These are phyloP conservation scores for Aptenodytes forsteri DNA, from an alignment of 2,113 vertebrate genomes.

Conservation along the genomic window DNA sequence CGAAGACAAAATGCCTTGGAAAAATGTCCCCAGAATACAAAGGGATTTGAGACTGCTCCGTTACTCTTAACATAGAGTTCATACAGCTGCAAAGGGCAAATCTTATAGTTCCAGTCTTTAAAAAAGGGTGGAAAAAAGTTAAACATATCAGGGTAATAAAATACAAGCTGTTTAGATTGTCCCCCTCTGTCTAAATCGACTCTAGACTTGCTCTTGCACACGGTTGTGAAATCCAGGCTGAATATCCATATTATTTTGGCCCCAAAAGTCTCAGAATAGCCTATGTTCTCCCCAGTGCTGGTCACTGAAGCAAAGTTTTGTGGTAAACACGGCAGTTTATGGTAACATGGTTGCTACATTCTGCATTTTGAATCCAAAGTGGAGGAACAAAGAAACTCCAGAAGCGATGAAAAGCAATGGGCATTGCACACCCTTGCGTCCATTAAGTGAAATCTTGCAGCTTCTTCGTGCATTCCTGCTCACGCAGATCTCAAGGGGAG, in stretches of 20 bases:
- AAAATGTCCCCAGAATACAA: slow-evolving; percentile 39
- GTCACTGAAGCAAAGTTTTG: not conserved
- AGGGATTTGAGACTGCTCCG: slow-evolving; percentile 14
- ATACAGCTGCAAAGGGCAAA: slow-evolving; percentile 46
- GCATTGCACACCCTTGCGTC: not conserved
- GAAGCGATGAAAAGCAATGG: not conserved
- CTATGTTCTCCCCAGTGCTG: not conserved
- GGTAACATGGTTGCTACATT: not conserved
- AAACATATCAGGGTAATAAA: slow-evolving; percentile 31
- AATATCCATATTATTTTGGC: not conserved
- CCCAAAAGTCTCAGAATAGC: not conserved
- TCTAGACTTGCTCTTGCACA: not conserved
- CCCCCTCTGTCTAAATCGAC: not conserved
- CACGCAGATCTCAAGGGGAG: not conserved
- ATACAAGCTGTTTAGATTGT: not conserved
- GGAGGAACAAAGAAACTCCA: not conserved
- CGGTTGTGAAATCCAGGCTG: not conserved
- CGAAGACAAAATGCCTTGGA: slow-evolving; percentile 44
- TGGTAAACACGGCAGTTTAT: fast-evolving
- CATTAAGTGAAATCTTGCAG: not conserved
- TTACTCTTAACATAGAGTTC: slow-evolving; percentile 30
- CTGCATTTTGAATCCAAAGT: not conserved
- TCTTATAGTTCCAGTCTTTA: not conserved
- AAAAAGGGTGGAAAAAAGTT: slow-evolving; percentile 21
- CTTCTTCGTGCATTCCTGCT: not conserved